Evolutionary conservation across 2,888 invertebrate genomes (phyloP), one percentile per base, ranked within the genome.

Genomic region (Callimorpha dominula): DNA sequence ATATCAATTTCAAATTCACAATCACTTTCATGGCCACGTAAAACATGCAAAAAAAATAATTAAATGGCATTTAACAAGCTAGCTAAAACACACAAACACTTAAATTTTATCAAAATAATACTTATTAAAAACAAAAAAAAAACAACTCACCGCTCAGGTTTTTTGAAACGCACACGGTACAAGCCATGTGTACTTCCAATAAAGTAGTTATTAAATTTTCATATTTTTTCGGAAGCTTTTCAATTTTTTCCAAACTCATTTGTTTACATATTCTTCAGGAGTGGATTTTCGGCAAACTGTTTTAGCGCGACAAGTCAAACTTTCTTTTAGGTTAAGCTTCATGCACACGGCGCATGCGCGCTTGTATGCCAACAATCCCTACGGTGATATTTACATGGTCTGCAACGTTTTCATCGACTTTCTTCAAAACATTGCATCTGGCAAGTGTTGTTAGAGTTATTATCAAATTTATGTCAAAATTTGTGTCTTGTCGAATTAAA

Each of bases 361-460:
- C 1, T 72, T 0, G 8, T n/a, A 17, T 87, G 93, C 93, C 93
- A 93, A 87, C 80, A 83, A 73, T 71, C 65, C 74, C 73, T 77
- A 82, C 79, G 76, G 80, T 81, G 73, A 72, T 70, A 75, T 82
- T 85, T 86, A 76, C 75, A 74, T 76, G 78, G 81, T 81, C 87
- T 93, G 92, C 93, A 93, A 81, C 90, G 81, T 91, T 93, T 91
- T 90, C 90, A 92, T 94, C 92, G 92, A 93, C 92, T 87, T 90
- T 87, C 83, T 77, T 71, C 68, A 76, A 82, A 78, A 76, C 73
- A 82, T 80, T 83, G 83, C 85, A 82, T 84, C 75, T 79, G 74
- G 75, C 73, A 70, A 65, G 71, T 66, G 65, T 72, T 68, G 2
- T 31, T 31, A 31, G 31, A 2, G 1, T 31, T 2, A 31, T 31